Percentiles rank a stretch among this genome's conserved stretches.
phyloP scores from a whole-genome alignment of 2,797 vertebrate genomes.

The Bradypodion pumilum region DNA sequence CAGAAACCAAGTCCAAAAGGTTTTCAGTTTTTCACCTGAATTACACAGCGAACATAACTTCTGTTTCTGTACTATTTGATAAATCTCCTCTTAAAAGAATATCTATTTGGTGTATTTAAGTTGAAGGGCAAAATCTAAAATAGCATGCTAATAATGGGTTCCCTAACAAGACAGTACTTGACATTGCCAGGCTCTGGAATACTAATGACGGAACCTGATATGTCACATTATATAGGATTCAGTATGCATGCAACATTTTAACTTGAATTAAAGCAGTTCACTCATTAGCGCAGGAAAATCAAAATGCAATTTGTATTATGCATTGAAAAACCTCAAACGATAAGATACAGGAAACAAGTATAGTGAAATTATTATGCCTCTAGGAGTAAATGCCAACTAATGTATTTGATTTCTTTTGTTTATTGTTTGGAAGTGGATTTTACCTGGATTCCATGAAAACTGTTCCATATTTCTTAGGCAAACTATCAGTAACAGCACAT shows the following conservation, averaged over 20 bases:
- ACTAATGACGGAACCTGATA: background rate
- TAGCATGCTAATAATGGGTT: background rate
- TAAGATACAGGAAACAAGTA: background rate
- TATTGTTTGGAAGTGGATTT: conserved; percentile 31
- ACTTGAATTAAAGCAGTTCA: background rate
- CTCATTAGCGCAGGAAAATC: background rate
- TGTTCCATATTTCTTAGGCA: conserved; percentile 99
- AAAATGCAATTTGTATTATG: background rate
- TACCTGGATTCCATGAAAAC: conserved; percentile 97
- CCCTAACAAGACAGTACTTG: background rate
- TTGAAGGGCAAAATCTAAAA: background rate
- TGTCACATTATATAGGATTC: background rate
- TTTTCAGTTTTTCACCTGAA: background rate
- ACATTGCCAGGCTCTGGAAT: background rate
- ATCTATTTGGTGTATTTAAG: background rate
- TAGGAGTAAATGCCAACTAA: background rate
- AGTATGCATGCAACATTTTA: background rate
- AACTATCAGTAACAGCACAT: conserved; percentile 91
- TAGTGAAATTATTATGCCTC: background rate
- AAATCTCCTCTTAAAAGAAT: background rate
- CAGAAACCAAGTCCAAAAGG: background rate
- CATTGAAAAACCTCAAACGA: background rate
- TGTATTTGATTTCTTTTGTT: background rate
- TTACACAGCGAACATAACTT: background rate
- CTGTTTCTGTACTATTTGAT: background rate